Evolutionary conservation across 2,888 invertebrate species (phyloP).

Genomic region (Lepas anatifera): DNA sequence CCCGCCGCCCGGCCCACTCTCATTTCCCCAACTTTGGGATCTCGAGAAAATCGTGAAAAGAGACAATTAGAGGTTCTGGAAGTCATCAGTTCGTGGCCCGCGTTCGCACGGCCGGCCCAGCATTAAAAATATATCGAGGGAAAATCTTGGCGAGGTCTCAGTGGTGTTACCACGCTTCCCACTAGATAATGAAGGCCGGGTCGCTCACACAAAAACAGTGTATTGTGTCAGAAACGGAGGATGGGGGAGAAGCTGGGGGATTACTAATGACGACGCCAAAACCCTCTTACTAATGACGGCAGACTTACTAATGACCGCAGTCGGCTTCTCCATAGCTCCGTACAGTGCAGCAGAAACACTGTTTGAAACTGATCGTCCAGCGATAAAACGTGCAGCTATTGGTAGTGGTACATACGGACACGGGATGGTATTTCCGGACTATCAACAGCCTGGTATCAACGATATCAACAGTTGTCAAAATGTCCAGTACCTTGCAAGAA

Average conservation of each 20-base stretch:
- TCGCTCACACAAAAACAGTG: not conserved
- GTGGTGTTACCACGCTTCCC: not conserved
- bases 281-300: too few relatives aligned
- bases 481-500: too few relatives aligned
- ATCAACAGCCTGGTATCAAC: too few relatives aligned
- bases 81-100: not conserved
- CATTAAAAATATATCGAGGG: conserved; percentile 6
- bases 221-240: not conserved
- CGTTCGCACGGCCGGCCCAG: not conserved
- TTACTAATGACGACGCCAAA: too few relatives aligned
- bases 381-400: too few relatives aligned
- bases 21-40: not conserved
- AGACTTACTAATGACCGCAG: too few relatives aligned
- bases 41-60: conserved; percentile 3
- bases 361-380: too few relatives aligned
- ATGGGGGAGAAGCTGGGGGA: not conserved
- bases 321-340: too few relatives aligned
- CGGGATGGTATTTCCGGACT: too few relatives aligned
- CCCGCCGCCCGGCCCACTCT: not conserved
- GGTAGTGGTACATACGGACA: too few relatives aligned
- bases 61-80: not conserved
- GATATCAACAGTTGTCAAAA: too few relatives aligned
- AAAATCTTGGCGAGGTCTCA: not conserved
- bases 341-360: too few relatives aligned
- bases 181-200: not conserved